Conservation (phyloP, 2,797 vertebrate genomes). For the Eupleurogrammus muticus region DNA sequence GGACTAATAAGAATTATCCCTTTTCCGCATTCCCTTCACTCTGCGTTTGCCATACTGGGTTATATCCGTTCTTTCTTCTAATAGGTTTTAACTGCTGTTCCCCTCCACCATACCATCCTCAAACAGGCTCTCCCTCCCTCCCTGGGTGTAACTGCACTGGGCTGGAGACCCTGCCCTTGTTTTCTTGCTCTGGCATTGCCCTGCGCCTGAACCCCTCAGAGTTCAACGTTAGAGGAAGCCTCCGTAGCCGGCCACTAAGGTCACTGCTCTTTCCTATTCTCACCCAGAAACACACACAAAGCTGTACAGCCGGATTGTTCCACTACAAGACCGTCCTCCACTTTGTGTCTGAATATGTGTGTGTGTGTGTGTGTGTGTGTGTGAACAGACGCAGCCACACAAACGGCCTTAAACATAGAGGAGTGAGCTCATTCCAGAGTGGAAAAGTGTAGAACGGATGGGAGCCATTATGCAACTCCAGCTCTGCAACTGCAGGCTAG, state of each 20-base stretch:
- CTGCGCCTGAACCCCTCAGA: conserved; percentile 76
- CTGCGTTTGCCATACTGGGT: conserved; percentile 39
- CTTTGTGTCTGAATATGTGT: conserved; percentile 26
- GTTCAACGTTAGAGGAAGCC: conserved; percentile 79
- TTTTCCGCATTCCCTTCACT: conserved; percentile 51
- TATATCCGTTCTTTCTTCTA: conserved; percentile 58
- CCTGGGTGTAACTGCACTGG: conserved; percentile 48
- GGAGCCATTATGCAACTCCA: conserved; percentile 76
- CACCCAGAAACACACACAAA: conserved; percentile 57
- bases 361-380: conserved; percentile 22
- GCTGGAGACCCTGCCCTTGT: conserved; percentile 71
- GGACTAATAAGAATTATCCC: conserved; percentile 40
- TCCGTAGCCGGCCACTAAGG: conserved; percentile 68
- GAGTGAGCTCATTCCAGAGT: conserved; percentile 77
- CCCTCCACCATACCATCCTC: conserved; percentile 36
- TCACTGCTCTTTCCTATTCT: conserved; percentile 75
- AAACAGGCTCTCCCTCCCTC: conserved; percentile 43
- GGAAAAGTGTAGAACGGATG: conserved; percentile 75
- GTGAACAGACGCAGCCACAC: conserved; percentile 17
- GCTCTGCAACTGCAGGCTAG: conserved; percentile 67
- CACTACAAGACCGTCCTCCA: conserved; percentile 16
- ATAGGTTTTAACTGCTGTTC: conserved; percentile 43
- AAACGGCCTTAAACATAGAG: conserved; percentile 34
- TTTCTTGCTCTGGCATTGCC: conserved; percentile 75
- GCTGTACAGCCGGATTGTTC: conserved; percentile 30